A percentile compares a stretch with the other conserved stretches of the same genome.
These are phyloP conservation scores for Danaus melanippus DNA, from an alignment of 1,140 invertebrate species.

Conservation along the genomic window DNA sequence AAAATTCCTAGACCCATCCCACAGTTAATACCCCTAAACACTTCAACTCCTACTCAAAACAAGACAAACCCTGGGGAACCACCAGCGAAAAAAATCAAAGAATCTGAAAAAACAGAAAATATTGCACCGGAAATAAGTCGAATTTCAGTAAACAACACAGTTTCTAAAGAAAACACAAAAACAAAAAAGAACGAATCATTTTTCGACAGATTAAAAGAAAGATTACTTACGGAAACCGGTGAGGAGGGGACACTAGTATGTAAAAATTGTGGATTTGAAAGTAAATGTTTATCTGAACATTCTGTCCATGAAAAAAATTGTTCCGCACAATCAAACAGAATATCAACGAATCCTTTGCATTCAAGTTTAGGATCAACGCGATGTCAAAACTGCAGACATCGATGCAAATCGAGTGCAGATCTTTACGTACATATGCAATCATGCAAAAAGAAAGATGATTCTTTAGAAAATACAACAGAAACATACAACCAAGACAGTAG, in stretches of 20 bases:
- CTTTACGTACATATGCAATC: constrained; percentile 81
- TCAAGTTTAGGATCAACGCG: constrained; percentile 79
- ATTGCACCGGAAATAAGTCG: constrained; percentile 43
- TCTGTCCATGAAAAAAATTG: constrained; percentile 82
- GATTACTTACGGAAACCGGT: constrained; percentile 73
- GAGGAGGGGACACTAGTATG: constrained; percentile 77
- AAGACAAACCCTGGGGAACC: constrained; percentile 45
- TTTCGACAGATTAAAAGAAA: constrained; percentile 86
- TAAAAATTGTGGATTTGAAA: constrained; percentile 82
- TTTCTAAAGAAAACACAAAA: constrained; percentile 36
- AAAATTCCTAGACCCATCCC: constrained; percentile 77
- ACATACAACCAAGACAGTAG: constrained; percentile 45
- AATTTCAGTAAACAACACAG: constrained; percentile 33
- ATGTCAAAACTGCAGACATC: constrained; percentile 87
- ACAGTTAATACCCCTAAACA: constrained; percentile 78
- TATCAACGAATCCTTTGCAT: constrained; percentile 40
- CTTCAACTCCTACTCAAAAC: constrained; percentile 55
- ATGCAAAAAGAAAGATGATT: constrained; percentile 72
- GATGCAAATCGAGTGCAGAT: constrained; percentile 86
- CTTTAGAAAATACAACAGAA: constrained; percentile 42
- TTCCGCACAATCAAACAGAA: constrained; percentile 37
- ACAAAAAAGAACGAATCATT: constrained; percentile 83
- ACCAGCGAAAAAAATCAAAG: constrained; percentile 56
- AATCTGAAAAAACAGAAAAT: constrained; percentile 39
- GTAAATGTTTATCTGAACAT: constrained; percentile 88